phyloP scores from a whole-genome alignment of 1,140 invertebrate genomes.

The Caenorhabditis inopinata region DNA sequence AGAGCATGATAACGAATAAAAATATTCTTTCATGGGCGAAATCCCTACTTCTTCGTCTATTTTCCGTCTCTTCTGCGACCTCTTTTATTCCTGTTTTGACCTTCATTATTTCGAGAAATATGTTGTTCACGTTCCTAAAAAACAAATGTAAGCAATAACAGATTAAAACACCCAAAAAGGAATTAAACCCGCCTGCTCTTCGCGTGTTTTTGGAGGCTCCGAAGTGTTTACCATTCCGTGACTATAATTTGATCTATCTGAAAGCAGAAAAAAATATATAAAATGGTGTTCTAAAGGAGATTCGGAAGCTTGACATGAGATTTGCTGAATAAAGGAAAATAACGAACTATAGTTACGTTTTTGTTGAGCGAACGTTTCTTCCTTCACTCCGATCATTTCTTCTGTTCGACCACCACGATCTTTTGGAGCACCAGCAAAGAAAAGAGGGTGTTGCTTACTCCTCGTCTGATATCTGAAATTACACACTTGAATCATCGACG shows the following conservation, averaged over 20 bases:
- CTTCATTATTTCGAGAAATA: background rate
- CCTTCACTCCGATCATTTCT: constrained; percentile 11
- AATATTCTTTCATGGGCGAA: no score
- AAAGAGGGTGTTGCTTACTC: background rate
- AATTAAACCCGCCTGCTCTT: background rate
- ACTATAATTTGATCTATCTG: background rate
- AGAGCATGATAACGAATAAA: no score
- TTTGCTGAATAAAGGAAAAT: no score
- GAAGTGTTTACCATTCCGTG: background rate
- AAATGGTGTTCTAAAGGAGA: no score
- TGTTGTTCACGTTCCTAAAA: constrained; percentile 8
- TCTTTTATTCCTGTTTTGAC: background rate
- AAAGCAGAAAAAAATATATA: background rate
- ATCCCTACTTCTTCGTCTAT: background rate
- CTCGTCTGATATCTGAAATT: background rate
- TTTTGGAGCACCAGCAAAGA: background rate
- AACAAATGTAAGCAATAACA: background rate
- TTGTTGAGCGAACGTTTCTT: constrained; percentile 2
- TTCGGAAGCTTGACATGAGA: no score
- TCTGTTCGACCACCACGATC: constrained; percentile 35
- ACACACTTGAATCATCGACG: background rate
- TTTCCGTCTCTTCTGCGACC: background rate
- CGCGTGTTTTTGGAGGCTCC: background rate
- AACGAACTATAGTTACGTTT: background rate
- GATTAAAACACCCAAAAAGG: background rate